Conservation (phyloP, 2,888 invertebrate genomes). For the Emmelina monodactyla region DNA sequence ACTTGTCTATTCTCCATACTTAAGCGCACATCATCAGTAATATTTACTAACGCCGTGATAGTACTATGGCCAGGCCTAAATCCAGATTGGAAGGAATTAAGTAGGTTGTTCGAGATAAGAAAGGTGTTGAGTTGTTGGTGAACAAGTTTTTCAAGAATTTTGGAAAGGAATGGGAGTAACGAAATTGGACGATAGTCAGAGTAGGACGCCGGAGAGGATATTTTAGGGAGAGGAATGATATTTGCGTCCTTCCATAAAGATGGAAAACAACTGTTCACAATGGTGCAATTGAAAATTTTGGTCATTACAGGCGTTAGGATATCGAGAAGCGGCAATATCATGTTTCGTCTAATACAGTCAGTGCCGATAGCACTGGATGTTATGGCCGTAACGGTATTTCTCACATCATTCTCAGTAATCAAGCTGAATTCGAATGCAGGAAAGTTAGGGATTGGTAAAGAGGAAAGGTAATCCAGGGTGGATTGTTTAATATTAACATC, state of each 20-base stretch:
- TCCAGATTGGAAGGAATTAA: background rate
- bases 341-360: background rate
- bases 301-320: background rate
- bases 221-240: background rate
- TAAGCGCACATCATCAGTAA: background rate
- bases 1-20: background rate
- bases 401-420: too few species aligned
- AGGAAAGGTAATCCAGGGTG: too few species aligned
- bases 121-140: background rate
- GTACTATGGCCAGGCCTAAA: background rate
- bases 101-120: background rate
- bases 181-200: background rate
- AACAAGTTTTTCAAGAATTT: background rate
- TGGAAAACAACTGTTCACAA: background rate
- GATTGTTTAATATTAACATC: too few species aligned
- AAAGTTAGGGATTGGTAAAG: too few species aligned
- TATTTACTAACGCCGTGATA: background rate
- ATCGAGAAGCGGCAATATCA: background rate
- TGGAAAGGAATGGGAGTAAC: background rate
- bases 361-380: background rate
- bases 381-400: too few species aligned
- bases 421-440: too few species aligned
- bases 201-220: background rate
- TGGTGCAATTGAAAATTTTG: background rate
- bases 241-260: background rate